Conservation (phyloP, 2,797 vertebrate species). For the Enteromius viviparus region DNA sequence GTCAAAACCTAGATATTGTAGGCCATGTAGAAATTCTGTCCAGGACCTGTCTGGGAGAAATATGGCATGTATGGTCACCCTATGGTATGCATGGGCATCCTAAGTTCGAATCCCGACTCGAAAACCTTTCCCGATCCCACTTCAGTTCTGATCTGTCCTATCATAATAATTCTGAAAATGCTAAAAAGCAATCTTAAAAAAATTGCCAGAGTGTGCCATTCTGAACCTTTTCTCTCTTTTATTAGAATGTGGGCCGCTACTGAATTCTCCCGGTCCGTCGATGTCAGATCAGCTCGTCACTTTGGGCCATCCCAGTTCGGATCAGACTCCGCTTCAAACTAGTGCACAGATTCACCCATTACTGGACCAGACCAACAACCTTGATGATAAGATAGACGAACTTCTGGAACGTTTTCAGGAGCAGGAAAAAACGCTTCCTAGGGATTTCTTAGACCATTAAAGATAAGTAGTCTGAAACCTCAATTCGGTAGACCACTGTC, state of each 20-base stretch:
- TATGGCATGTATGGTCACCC: background rate
- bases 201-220: background rate
- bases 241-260: conserved; percentile 88
- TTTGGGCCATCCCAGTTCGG: conserved; percentile 76
- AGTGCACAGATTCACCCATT: conserved; percentile 87
- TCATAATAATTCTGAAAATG: no score
- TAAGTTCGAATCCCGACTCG: background rate
- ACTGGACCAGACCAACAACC: conserved; percentile 87
- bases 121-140: background rate
- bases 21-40: no score
- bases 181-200: background rate
- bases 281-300: conserved; percentile 85
- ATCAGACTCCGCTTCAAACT: conserved; percentile 81
- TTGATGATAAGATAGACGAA: conserved; percentile 89
- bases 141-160: no score
- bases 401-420: conserved; percentile 93
- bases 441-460: conserved; percentile 77
- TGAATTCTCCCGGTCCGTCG: conserved; percentile 81
- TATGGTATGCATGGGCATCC: background rate
- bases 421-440: conserved; percentile 84
- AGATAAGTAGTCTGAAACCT: conserved; percentile 60
- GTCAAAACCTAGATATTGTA: no score
- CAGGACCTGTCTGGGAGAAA: no score
- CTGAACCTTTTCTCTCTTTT: conserved; percentile 7
- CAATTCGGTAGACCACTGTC: conserved; percentile 18